These are phyloP conservation scores for Chaetops frenatus DNA, from an alignment of 2,113 vertebrate genomes.

Conservation along the genomic window DNA sequence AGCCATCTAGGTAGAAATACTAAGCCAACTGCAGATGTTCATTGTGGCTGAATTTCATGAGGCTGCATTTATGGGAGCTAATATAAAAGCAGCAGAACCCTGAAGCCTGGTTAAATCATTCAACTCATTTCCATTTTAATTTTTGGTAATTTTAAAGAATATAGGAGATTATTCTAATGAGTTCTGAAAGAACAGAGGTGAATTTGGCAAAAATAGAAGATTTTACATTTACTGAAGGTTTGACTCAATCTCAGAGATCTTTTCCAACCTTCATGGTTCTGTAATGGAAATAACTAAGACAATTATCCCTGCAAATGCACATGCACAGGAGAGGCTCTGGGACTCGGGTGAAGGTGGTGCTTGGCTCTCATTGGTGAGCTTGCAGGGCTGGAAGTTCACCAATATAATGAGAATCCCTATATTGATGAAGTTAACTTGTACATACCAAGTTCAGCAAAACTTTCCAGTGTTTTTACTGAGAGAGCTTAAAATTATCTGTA, in stretches of 20 bases:
- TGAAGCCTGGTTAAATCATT: not conserved
- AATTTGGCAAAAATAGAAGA: not conserved
- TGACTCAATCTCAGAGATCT: not conserved
- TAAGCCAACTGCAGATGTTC: not conserved
- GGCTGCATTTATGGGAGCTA: not conserved
- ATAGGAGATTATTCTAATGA: not conserved
- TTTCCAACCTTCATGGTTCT: not conserved
- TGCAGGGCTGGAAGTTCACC: not conserved
- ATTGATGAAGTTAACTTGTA: not conserved
- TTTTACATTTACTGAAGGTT: not conserved
- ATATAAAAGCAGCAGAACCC: not conserved
- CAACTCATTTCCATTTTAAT: not conserved
- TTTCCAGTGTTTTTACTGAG: not conserved
- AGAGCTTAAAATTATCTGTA: not conserved
- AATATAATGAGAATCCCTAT: not conserved
- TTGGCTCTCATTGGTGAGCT: not conserved
- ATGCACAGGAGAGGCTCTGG: not conserved
- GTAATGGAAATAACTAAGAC: not conserved
- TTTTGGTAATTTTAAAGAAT: not conserved
- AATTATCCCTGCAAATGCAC: not conserved
- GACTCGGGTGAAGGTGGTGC: not conserved
- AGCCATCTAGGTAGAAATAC: not conserved
- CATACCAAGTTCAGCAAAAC: not conserved
- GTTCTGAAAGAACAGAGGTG: not conserved
- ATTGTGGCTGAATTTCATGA: not conserved